Percentiles rank a stretch among this genome's conserved stretches.
Evolutionary conservation across 2,797 vertebrate genomes (phyloP).

Genomic region (Mus caroli): DNA sequence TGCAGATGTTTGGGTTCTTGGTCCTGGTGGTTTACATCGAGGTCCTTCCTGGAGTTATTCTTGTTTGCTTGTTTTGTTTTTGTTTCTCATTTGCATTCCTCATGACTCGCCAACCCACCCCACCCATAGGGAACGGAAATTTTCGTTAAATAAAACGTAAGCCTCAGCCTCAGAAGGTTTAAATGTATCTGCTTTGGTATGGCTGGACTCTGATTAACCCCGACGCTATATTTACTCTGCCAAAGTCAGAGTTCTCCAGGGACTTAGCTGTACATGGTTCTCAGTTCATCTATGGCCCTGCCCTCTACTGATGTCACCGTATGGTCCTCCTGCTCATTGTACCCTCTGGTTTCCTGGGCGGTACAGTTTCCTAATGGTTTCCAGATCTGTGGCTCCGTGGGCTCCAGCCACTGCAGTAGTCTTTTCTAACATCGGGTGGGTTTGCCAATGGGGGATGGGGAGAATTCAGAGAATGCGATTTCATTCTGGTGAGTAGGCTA

Average conservation of each 20-base stretch:
- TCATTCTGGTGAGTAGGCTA: background rate
- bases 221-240: constrained; percentile 39
- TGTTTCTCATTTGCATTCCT: constrained; percentile 16
- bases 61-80: constrained; percentile 57
- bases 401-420: constrained; percentile 75
- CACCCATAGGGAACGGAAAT: background rate
- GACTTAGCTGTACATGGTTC: background rate
- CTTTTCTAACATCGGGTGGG: constrained; percentile 83
- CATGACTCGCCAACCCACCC: background rate
- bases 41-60: background rate
- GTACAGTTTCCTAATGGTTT: constrained; percentile 66
- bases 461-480: constrained; percentile 82
- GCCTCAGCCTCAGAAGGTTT: constrained; percentile 46
- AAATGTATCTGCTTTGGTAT: background rate
- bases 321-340: background rate
- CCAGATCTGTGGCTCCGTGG: constrained; percentile 57
- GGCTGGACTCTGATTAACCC: constrained; percentile 19
- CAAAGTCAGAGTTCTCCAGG: background rate
- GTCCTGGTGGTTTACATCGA: background rate
- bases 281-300: constrained; percentile 42
- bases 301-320: background rate
- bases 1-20: background rate
- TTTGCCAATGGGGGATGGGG: constrained; percentile 73
- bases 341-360: constrained; percentile 41
- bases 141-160: constrained; percentile 63